Percentiles rank a stretch among this genome's conserved stretches.
phyloP scores from a whole-genome alignment of 2,113 vertebrate species.

The Peromyscus californicus region DNA sequence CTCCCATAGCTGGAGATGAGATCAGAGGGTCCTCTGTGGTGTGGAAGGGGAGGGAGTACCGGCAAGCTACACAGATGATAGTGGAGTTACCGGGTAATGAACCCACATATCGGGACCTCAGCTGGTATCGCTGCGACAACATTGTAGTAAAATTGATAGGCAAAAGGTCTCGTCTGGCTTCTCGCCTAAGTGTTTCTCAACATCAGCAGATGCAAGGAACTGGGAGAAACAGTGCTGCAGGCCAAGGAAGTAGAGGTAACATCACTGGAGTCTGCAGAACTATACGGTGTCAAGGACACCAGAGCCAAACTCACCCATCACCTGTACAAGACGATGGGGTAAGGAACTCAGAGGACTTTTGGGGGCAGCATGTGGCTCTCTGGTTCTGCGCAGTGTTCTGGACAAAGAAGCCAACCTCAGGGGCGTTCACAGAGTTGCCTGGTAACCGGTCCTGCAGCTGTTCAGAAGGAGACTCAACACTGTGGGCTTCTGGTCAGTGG shows the following conservation, averaged over 20 bases:
- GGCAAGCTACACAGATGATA: slow-evolving; percentile 91
- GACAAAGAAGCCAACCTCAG: background rate
- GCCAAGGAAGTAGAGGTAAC: slow-evolving; percentile 90
- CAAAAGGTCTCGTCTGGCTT: slow-evolving; percentile 92
- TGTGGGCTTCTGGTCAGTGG: slow-evolving; percentile 95
- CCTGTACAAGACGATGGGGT: background rate
- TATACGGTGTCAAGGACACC: slow-evolving; percentile 61
- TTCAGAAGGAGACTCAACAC: slow-evolving; percentile 97
- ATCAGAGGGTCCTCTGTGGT: slow-evolving; percentile 91
- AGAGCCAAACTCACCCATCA: background rate
- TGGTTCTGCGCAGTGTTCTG: background rate
- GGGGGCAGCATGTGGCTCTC: slow-evolving; percentile 91
- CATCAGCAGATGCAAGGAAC: slow-evolving; percentile 94
- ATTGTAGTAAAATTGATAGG: slow-evolving; percentile 97
- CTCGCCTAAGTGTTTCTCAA: slow-evolving; percentile 96
- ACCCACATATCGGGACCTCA: slow-evolving; percentile 92
- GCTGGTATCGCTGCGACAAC: slow-evolving; percentile 97
- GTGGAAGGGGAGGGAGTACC: slow-evolving; percentile 88
- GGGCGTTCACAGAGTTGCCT: slow-evolving; percentile 81
- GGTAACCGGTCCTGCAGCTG: slow-evolving; percentile 96
- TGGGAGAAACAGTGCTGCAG: slow-evolving; percentile 95
- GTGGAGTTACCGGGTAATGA: slow-evolving; percentile 91
- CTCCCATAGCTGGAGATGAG: slow-evolving; percentile 91
- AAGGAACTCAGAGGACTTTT: slow-evolving; percentile 82
- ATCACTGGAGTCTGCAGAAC: slow-evolving; percentile 91